A percentile compares a stretch with the other conserved stretches of the same genome.
phyloP scores from a whole-genome alignment of 2,797 vertebrate genomes.

The Rallus crepitans region DNA sequence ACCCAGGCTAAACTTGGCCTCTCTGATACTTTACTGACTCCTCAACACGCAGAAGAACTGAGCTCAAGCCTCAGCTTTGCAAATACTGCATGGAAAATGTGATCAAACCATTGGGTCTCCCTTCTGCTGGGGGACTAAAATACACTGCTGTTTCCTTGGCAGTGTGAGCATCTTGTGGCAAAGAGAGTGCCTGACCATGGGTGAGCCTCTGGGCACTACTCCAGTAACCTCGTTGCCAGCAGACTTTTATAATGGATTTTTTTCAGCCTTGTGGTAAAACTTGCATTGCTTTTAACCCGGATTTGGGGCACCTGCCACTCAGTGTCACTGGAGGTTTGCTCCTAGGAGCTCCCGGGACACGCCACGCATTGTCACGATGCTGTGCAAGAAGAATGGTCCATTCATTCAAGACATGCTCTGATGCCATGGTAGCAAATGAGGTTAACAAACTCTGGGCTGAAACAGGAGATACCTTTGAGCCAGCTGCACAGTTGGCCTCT shows the following conservation, averaged over 20 bases:
- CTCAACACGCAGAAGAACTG: background rate
- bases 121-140: background rate
- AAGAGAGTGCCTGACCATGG: background rate
- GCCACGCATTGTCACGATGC: fast-evolving
- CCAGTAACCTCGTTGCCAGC: background rate
- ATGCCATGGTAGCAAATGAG: background rate
- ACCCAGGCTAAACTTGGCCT: background rate
- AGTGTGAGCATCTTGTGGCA: background rate
- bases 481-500: background rate
- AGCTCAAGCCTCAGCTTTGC: background rate
- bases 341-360: background rate
- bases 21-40: background rate
- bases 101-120: background rate
- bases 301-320: background rate
- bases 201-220: background rate
- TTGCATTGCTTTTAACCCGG: background rate
- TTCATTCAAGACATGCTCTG: background rate
- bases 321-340: background rate
- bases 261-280: background rate
- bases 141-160: background rate
- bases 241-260: background rate
- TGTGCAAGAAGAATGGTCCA: background rate
- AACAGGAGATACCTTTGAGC: background rate
- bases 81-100: fast-evolving
- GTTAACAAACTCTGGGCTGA: background rate